These are phyloP conservation scores for Asbolus verrucosus DNA, from an alignment of 1,140 invertebrate species.

Conservation along the genomic window DNA sequence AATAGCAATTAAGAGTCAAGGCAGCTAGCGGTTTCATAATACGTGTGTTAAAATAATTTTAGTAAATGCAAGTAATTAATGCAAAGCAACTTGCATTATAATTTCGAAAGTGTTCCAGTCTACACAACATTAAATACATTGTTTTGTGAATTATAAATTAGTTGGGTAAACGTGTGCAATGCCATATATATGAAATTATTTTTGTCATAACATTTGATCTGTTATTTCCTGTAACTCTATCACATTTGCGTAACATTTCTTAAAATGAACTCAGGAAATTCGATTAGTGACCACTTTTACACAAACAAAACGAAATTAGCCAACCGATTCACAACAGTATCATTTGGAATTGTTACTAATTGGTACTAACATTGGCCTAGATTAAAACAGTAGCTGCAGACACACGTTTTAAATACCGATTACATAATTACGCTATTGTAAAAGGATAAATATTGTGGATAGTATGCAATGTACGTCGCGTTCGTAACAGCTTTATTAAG, in stretches of 20 bases:
- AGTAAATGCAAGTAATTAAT: conserved; percentile 38
- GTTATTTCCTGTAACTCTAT: conserved; percentile 10
- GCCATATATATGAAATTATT: neutral
- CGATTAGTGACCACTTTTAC: neutral
- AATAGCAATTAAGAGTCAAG: conserved; percentile 34
- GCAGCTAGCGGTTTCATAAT: conserved; percentile 18
- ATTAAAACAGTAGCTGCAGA: conserved; percentile 9
- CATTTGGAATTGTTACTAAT: neutral
- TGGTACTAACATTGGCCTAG: conserved; percentile 33
- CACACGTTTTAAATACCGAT: conserved; percentile 16
- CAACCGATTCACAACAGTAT: neutral
- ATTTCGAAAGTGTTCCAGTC: conserved; percentile 37
- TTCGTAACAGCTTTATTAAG: conserved; percentile 1
- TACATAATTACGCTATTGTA: conserved; percentile 27
- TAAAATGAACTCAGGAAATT: conserved; percentile 20
- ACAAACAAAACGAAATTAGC: no score
- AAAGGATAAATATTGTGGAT: neutral
- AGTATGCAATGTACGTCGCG: conserved; percentile 9
- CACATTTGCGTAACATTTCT: neutral
- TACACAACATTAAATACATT: conserved; percentile 27
- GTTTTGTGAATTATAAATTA: conserved; percentile 37
- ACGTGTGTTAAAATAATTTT: conserved; percentile 32
- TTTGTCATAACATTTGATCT: conserved; percentile 5
- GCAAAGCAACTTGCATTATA: conserved; percentile 24
- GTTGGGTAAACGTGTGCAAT: conserved; percentile 19